Base-by-base conservation (phyloP, 2,113 vertebrate species). In the Grallaria varia region DNA sequence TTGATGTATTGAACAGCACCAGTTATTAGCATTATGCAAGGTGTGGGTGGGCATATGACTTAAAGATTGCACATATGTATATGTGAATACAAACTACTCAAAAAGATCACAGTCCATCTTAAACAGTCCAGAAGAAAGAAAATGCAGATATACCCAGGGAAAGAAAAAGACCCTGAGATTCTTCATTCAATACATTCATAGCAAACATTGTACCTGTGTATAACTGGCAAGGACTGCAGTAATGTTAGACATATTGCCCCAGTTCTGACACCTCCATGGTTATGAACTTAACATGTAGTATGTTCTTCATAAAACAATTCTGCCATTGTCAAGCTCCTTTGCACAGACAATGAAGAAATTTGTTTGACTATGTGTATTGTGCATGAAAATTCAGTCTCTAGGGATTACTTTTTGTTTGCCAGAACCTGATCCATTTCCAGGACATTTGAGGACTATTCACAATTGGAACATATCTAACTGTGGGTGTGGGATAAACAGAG, bases 261-360 rank as follows among this genome's bases (percentile, higher is more conserved):
- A 10, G 17, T 83, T 94, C 63, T 88, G 84, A 87, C 58, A 71
- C 66, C 27, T 90, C 50, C 68, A 10, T 40, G 25, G 23, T 83
- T 90, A 86, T 50, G 75, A 84, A 77, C 40, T 66, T 84, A 77
- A 74, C 35, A 73, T 77, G 20, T 90, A 67, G 45, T 62, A 24
- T 74, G 33, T 40, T 39, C 45, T 94, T 73, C 74, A 66, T 62
- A 49, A 88, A 86, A 93, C 68, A 92, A 14, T 81, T 88, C 82
- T 90, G 14, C 75, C 42, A 88, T 92, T 93, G 90, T 96, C 58
- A 83, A 84, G 30, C 25, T 79, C 50, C 75, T 63, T 80, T 72
- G 22, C 20, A 55, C 79, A 89, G 89, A 94, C 60, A 94, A 73
- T 86, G 79, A 74, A 83, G 20, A 67, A 67, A 77, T 87, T 58